phyloP scores from a whole-genome alignment of 1,140 invertebrate genomes.

The Leptopilina boulardi region DNA sequence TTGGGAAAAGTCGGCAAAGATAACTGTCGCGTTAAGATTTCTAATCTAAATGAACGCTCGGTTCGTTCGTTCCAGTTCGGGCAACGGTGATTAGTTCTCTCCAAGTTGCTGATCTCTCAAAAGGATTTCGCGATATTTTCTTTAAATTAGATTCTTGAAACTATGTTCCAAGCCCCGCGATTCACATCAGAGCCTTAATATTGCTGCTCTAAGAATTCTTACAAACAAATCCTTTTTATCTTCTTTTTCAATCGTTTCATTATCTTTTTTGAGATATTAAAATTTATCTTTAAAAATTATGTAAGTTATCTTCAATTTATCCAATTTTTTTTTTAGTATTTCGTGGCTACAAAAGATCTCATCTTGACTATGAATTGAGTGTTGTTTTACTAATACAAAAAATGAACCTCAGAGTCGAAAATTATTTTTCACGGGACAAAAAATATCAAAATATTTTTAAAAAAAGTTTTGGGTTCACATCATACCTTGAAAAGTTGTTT shows the following conservation, averaged over 20 bases:
- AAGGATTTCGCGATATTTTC: slow-evolving; percentile 28
- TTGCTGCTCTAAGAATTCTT: slow-evolving; percentile 13
- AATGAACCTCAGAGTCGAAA: no score
- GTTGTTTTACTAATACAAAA: no score
- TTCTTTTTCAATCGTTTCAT: neutral
- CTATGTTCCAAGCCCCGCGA: slow-evolving; percentile 13
- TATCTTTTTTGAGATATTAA: neutral
- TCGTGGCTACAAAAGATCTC: no score
- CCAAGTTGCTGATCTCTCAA: slow-evolving; percentile 26
- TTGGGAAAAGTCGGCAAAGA: slow-evolving; percentile 24
- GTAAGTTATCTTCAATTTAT: no score
- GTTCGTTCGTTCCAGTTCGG: slow-evolving; percentile 12
- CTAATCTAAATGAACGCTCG: slow-evolving; percentile 33
- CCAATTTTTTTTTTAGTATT: no score
- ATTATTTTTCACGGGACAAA: no score
- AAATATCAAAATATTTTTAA: no score
- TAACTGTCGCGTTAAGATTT: slow-evolving; percentile 30
- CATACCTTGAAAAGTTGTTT: no score
- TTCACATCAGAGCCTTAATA: slow-evolving; percentile 27
- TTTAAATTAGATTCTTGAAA: slow-evolving; percentile 28
- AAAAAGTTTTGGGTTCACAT: no score
- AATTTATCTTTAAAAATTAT: neutral
- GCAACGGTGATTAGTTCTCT: slow-evolving; percentile 30
- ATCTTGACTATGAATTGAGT: no score
- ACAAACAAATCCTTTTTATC: slow-evolving; percentile 22